A percentile compares a stretch with the other conserved stretches of the same genome.
phyloP scores from a whole-genome alignment of 2,888 invertebrate genomes.

The Hypselothyrea guttata region DNA sequence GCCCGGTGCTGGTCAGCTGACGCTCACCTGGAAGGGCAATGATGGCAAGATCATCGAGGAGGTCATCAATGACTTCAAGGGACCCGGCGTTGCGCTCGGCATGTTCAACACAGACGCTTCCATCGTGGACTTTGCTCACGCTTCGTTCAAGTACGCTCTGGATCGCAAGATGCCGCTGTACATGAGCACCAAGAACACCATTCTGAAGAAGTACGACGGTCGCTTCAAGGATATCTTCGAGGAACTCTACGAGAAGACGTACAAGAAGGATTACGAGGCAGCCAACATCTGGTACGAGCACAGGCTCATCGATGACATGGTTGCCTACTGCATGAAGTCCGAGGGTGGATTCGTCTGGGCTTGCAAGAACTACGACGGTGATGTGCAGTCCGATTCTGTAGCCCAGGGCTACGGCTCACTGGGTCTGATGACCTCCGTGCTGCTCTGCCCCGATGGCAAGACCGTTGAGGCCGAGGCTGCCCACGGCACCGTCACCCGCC shows the following conservation, averaged over 20 bases:
- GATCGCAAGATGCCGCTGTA: conserved; percentile 93
- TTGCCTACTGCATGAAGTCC: conserved; percentile 98
- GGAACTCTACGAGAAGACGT: conserved; percentile 94
- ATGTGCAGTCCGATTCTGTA: conserved; percentile 98
- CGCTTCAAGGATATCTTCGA: conserved; percentile 98
- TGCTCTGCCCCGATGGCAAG: conserved; percentile 98
- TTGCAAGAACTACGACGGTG: conserved; percentile 99
- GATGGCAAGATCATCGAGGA: conserved; percentile 86
- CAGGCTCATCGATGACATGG: conserved; percentile 99
- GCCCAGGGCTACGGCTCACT: conserved; percentile 98
- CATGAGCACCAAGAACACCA: conserved; percentile 98
- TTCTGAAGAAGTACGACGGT: conserved; percentile 97
- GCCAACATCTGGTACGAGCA: conserved; percentile 98
- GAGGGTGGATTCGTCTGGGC: conserved; percentile 99
- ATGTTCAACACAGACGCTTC: conserved; percentile 99
- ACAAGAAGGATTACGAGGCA: conserved; percentile 91
- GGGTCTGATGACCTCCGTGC: conserved; percentile 98
- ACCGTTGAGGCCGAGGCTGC: conserved; percentile 99
- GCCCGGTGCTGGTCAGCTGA: conserved; percentile 93
- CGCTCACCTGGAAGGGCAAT: conserved; percentile 87
- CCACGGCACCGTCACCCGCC: conserved; percentile 97
- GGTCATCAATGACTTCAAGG: conserved; percentile 92
- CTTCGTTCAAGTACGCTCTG: conserved; percentile 95
- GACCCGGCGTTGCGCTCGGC: conserved; percentile 94
- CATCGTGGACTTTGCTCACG: conserved; percentile 96